Conservation (phyloP, 2,797 vertebrate species). For the Pseudochirops corinnae region DNA sequence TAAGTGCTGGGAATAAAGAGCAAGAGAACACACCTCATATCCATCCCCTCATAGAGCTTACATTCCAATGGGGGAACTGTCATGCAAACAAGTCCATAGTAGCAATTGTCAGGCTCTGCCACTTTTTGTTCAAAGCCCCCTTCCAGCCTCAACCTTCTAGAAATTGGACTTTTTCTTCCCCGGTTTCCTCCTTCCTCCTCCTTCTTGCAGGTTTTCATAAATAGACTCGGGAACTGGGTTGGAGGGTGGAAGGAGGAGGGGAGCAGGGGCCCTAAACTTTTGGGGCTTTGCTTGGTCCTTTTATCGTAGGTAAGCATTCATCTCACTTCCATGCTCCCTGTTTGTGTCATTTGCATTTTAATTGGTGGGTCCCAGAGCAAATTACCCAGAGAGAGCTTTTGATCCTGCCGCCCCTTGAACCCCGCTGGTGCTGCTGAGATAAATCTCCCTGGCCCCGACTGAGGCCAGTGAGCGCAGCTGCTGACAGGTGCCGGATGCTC, state of each 20-base stretch:
- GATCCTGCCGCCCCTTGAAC: neutral
- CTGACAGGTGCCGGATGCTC: constrained; percentile 43
- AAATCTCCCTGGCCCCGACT: neutral
- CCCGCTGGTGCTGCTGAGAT: neutral
- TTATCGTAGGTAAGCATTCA: neutral
- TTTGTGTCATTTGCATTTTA: constrained; percentile 38
- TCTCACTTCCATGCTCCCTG: constrained; percentile 35
- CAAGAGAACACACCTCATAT: neutral
- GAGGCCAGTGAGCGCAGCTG: constrained; percentile 34
- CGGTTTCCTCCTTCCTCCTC: neutral
- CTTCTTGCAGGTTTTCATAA: neutral
- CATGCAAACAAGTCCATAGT: neutral
- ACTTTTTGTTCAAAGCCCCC: neutral
- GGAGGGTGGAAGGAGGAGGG: neutral
- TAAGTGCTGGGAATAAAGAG: neutral
- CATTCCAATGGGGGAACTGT: neutral
- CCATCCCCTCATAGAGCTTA: neutral
- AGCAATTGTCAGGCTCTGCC: neutral
- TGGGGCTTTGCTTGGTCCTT: neutral
- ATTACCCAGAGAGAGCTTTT: neutral
- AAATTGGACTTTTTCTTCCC: neutral
- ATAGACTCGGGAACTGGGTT: neutral
- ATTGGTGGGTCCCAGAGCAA: neutral
- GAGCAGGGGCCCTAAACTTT: neutral
- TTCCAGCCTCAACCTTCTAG: neutral